These are phyloP conservation scores for Apantesis nais DNA, from an alignment of 2,888 invertebrate species.

Conservation along the genomic window DNA sequence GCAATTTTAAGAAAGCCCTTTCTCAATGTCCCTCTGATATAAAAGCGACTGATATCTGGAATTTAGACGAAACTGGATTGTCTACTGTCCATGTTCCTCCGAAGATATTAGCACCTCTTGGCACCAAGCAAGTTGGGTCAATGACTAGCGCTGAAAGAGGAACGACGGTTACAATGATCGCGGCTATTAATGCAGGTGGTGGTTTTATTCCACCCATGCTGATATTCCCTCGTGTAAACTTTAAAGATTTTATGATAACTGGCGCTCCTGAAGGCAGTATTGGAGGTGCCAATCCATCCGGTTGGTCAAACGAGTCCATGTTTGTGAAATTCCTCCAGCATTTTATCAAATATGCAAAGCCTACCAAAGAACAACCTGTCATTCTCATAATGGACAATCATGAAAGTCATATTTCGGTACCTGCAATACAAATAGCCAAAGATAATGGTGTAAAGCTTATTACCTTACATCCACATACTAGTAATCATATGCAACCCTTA, in stretches of 20 bases:
- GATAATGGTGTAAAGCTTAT: not conserved
- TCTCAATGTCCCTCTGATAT: too few species aligned
- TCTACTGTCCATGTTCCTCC: too few species aligned
- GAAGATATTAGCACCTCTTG: too few species aligned
- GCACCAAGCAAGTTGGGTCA: too few species aligned
- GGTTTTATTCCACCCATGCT: conserved; percentile 36
- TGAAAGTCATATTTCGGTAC: not conserved
- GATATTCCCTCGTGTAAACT: conserved; percentile 35
- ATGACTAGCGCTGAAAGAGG: too few species aligned
- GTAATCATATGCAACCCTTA: conserved; percentile 7
- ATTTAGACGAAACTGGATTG: too few species aligned
- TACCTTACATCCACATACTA: not conserved
- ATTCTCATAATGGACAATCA: conserved; percentile 8
- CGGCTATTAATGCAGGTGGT: conserved; percentile 31
- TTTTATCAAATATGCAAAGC: conserved; percentile 7
- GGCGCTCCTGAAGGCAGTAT: conserved; percentile 30
- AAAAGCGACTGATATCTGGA: too few species aligned
- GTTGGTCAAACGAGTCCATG: conserved; percentile 3
- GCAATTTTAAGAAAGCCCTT: too few species aligned
- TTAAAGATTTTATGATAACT: conserved; percentile 33
- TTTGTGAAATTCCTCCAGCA: not conserved
- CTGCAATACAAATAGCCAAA: not conserved
- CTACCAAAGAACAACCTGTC: not conserved
- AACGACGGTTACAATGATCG: conserved; percentile 24
- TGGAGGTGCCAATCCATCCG: conserved; percentile 6